Conservation (phyloP, 2,888 invertebrate genomes). For the Ornithoptera priamus region DNA sequence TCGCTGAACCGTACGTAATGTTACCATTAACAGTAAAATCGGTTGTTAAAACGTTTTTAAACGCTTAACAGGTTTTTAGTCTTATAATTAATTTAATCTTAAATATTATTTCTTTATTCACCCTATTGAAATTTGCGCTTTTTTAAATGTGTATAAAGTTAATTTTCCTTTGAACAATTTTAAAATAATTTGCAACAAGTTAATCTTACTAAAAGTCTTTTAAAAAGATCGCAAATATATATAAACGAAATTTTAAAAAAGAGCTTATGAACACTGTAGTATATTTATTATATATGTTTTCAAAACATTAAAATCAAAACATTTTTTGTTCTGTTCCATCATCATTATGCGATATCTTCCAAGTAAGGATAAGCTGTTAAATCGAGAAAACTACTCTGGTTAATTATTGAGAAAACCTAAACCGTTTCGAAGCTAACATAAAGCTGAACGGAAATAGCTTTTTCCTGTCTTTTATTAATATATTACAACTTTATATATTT, state of each 20-base stretch:
- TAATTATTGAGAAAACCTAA: too few species aligned
- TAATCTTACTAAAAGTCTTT: neutral
- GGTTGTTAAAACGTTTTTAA: neutral
- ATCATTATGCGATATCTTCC: too few species aligned
- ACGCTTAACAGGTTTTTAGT: neutral
- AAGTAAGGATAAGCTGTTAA: too few species aligned
- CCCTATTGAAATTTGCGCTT: neutral
- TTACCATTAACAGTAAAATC: neutral
- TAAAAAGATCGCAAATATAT: neutral
- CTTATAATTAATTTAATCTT: neutral
- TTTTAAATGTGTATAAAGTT: neutral
- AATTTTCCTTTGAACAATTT: neutral
- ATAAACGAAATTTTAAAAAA: neutral
- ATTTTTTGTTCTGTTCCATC: too few species aligned
- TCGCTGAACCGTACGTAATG: neutral
- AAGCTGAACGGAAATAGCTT: neutral
- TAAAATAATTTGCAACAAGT: neutral
- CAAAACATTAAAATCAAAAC: too few species aligned
- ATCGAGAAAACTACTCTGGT: too few species aligned
- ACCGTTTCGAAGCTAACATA: too few species aligned
- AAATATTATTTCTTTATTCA: neutral
- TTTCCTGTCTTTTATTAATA: neutral
- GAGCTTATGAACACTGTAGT: too few species aligned
- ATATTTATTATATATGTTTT: too few species aligned
- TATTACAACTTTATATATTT: slow-evolving; percentile 3